Evolutionary conservation across 2,113 vertebrate species (phyloP), one percentile per base, ranked within the genome.

Genomic region (Furnarius figulus): DNA sequence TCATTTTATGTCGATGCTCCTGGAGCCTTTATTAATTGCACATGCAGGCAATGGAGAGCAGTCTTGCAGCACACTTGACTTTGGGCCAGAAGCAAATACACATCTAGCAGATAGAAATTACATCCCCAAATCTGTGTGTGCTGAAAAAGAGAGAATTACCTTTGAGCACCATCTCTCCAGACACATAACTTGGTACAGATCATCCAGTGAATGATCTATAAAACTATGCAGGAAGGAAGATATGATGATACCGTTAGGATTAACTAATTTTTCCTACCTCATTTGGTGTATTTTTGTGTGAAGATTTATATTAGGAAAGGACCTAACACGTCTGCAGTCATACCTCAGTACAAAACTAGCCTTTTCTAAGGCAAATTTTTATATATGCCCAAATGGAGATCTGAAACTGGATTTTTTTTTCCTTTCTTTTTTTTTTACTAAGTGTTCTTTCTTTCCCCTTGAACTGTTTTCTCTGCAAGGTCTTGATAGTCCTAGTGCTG

Each of bases 131-230:
- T 19, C 40, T 11, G 2, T 12, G 47, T 23, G 18, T 82, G 67
- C 71, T 81, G 55, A 8, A 16, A 55, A 49, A 21, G n/a, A 50
- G 5, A 18, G n/a, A 35, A 37, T 68, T 25, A 9, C 65, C 52
- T 53, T 3, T 47, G 79, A 88, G 47, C 62, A 49, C 13, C 33
- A 1, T 30, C 62, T 76, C 28, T 8, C 27, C 62, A 56, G 74
- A 28, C 31, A 53, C 0, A 0, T 7, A 42, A 27, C 66, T 61
- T 2, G 0, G 49, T 10, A 11, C 52, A 16, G 49, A 83, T 33
- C 56, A 58, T 20, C n/a, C 63, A 67, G 71, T 5, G 46, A 46
- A 2, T 6, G 63, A 66, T 30, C 75, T 68, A 30, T 27, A 15
- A 85, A 74, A 31, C 55, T 23, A 27, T 14, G 44, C 42, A 76